These are phyloP conservation scores for Dendrocincla fuliginosa DNA, from an alignment of 2,797 vertebrate species.

Conservation along the genomic window DNA sequence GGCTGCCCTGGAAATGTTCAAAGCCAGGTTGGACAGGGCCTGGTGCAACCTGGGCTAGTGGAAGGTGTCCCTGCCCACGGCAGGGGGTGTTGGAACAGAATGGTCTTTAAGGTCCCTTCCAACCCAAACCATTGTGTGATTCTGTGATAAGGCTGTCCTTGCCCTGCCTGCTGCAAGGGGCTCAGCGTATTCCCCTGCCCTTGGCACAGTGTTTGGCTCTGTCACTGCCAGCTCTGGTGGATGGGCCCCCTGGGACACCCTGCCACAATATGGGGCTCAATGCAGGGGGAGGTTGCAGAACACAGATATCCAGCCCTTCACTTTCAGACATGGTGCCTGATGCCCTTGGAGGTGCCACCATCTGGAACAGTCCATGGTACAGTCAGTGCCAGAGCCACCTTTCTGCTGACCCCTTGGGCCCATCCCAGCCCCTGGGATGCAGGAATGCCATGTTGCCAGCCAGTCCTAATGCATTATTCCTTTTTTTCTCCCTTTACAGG, in stretches of 20 bases:
- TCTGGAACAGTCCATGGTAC: not conserved
- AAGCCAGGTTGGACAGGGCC: accelerated
- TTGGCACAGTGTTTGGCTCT: not conserved
- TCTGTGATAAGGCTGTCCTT: accelerated
- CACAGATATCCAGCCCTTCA: not conserved
- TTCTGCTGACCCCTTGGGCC: not conserved
- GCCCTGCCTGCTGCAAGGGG: accelerated
- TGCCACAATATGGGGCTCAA: accelerated
- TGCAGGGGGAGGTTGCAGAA: not conserved
- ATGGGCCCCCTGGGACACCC: not conserved
- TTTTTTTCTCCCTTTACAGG: conserved; percentile 66
- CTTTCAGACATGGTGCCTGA: accelerated
- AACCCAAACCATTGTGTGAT: not conserved
- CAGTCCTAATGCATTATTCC: not conserved
- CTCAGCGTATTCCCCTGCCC: not conserved
- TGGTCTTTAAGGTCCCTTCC: not conserved
- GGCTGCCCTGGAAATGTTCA: not conserved
- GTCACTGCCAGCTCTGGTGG: not conserved
- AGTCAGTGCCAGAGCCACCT: not conserved
- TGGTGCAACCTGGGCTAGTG: accelerated
- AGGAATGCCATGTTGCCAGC: not conserved
- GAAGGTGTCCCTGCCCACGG: not conserved
- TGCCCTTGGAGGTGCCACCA: not conserved
- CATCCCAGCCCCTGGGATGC: not conserved
- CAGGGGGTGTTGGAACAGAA: not conserved